Conservation (phyloP, 2,888 invertebrate genomes). For the Acanthacorydalis orientalis region DNA sequence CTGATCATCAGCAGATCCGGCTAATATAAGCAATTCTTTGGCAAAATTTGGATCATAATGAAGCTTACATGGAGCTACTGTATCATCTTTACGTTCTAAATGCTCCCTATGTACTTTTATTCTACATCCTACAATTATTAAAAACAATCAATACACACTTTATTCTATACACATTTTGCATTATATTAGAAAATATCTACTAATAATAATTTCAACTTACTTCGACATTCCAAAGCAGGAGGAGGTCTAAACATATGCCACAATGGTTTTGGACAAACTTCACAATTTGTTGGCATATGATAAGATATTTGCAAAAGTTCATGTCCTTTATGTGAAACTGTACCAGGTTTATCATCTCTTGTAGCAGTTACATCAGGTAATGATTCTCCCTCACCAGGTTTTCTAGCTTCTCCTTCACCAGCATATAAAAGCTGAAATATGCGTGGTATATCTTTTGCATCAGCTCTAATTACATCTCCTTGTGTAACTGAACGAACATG, state of each 20-base stretch:
- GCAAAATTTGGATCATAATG: conserved; percentile 88
- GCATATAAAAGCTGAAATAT: conserved; percentile 96
- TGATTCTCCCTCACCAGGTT: conserved; percentile 52
- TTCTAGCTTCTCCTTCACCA: conserved; percentile 84
- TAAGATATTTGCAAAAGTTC: conserved; percentile 92
- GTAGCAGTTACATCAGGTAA: conserved; percentile 36
- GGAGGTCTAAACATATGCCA: conserved; percentile 98
- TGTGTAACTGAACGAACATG: conserved; percentile 97
- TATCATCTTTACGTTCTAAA: conserved; percentile 66
- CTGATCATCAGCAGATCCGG: conserved; percentile 72
- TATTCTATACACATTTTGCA: no score
- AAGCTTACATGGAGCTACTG: conserved; percentile 88
- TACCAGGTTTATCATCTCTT: conserved; percentile 39
- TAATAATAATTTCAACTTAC: conserved; percentile 34
- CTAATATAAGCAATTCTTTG: conserved; percentile 83
- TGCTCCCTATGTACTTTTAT: conserved; percentile 97
- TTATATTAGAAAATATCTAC: no score
- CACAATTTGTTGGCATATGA: conserved; percentile 97
- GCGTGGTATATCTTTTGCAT: conserved; percentile 97
- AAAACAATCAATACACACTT: conserved; percentile 2
- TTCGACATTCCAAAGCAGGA: conserved; percentile 90
- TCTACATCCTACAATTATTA: conserved; percentile 57
- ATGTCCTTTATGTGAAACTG: conserved; percentile 75
- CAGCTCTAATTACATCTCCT: conserved; percentile 96
- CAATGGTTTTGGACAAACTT: conserved; percentile 90